Conservation (phyloP, 2,113 vertebrate genomes). For the Sardina pilchardus region DNA sequence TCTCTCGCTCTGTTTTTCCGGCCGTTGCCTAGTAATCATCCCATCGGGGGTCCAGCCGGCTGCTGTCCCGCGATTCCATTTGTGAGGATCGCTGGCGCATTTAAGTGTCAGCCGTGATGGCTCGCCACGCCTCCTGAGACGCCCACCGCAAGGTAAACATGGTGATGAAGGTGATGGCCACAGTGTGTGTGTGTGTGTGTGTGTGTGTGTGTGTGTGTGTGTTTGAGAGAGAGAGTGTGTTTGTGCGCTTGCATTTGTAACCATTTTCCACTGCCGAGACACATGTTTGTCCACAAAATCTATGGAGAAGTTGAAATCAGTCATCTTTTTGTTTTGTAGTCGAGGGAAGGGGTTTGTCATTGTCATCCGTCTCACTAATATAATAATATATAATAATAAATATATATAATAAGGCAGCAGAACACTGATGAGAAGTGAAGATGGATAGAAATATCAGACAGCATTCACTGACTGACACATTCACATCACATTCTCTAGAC, state of each 20-base stretch:
- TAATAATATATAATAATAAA: no score
- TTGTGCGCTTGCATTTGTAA: neutral
- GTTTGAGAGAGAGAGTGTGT: neutral
- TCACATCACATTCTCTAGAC: no score
- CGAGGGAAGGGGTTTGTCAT: neutral
- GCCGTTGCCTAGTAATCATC: conserved; percentile 90
- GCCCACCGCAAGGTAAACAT: conserved; percentile 70
- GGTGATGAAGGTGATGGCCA: neutral
- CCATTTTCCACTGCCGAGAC: neutral
- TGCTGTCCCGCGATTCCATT: conserved; percentile 89
- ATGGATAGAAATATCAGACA: neutral
- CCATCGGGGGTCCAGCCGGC: conserved; percentile 87
- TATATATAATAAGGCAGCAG: no score
- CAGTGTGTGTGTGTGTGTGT: neutral
- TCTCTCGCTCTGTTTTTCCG: conserved; percentile 69
- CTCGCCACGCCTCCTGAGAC: conserved; percentile 65
- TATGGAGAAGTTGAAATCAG: neutral
- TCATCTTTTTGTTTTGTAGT: neutral
- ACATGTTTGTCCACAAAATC: neutral
- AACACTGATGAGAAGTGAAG: neutral
- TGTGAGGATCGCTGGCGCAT: conserved; percentile 95
- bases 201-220: neutral
- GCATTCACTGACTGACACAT: no score
- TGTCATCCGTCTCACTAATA: neutral
- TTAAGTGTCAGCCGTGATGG: conserved; percentile 97